Base-by-base conservation (phyloP, 2,797 vertebrate genomes). In the Spinus olivaceus region DNA sequence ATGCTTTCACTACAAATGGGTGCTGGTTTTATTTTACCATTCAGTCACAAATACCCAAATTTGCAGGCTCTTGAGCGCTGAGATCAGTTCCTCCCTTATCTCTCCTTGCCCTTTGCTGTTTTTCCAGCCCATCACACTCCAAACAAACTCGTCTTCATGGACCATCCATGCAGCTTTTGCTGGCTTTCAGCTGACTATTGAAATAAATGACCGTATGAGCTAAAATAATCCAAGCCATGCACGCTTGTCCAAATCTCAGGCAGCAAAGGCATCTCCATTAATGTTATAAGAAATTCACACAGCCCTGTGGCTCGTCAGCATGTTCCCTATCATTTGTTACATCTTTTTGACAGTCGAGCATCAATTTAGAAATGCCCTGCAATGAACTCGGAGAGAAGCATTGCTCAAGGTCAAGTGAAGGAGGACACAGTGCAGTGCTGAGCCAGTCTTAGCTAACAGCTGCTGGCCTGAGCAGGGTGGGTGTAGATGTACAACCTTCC, bases 311-410 rank as follows among this genome's bases (percentile, higher is more conserved):
- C 72, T 95, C 60, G 3, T 94, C 88, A 96, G 92, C 78, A 95
- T 19, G 8, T 91, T 86, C 88, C 33, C 54, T 88, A 44, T 86
- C 60, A 88, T 96, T 96, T 92, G 90, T 95, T 94, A 88, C 66
- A 67, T 91, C 91, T 90, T 92, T 92, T 22, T 96, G 95, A 92
- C 91, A 94, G 77, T 80, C 0, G 0, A 82, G 90, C 81, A 73
- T 94, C 95, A 94, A 88, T 96, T 94, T 84, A 82, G 92, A 82
- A 81, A 27, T 88, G 95, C 77, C 77, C 89, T 91, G 74, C 90
- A 54, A 84, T 94, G 92, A 96, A 91, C 87, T 66, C 3, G 0
- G 35, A 80, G 70, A 73, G 88, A 65, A 88, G 70, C 54, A 1
- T 67, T 0, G 2, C 87, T 95, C 85, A 95, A 94, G 92, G 92